phyloP scores from a whole-genome alignment of 2,113 vertebrate genomes.

The Melospiza melodia region DNA sequence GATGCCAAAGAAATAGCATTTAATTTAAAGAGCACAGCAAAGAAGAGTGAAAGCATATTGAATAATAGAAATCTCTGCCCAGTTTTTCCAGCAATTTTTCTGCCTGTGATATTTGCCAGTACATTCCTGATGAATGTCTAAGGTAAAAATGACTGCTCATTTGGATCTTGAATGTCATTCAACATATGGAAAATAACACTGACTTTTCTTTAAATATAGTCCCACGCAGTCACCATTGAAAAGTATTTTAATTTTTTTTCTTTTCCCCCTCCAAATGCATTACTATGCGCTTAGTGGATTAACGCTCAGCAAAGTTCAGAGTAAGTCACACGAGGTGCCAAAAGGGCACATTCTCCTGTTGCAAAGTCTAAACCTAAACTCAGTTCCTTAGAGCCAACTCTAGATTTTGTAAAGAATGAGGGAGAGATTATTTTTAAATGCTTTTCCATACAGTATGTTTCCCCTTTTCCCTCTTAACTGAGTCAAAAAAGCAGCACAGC shows the following conservation, averaged over 20 bases:
- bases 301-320: neutral
- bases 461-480: neutral
- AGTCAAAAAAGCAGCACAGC: neutral
- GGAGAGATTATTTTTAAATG: neutral
- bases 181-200: neutral
- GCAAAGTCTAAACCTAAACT: neutral
- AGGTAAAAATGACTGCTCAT: constrained; percentile 16
- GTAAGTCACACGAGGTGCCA: neutral
- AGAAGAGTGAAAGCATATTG: neutral
- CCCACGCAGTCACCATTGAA: neutral
- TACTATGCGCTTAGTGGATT: neutral
- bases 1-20: constrained; percentile 17
- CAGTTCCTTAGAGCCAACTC: neutral
- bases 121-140: constrained; percentile 19
- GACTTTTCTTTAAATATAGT: neutral
- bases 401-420: neutral
- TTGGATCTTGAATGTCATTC: constrained; percentile 32
- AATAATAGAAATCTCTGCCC: constrained; percentile 27
- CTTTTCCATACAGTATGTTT: neutral
- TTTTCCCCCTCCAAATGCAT: neutral
- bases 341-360: neutral
- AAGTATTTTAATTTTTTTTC: neutral
- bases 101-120: constrained; percentile 30
- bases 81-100: constrained; percentile 33
- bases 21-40: constrained; percentile 39